These are phyloP conservation scores for Babylonia areolata DNA, from an alignment of 1,140 invertebrate species.

Conservation along the genomic window DNA sequence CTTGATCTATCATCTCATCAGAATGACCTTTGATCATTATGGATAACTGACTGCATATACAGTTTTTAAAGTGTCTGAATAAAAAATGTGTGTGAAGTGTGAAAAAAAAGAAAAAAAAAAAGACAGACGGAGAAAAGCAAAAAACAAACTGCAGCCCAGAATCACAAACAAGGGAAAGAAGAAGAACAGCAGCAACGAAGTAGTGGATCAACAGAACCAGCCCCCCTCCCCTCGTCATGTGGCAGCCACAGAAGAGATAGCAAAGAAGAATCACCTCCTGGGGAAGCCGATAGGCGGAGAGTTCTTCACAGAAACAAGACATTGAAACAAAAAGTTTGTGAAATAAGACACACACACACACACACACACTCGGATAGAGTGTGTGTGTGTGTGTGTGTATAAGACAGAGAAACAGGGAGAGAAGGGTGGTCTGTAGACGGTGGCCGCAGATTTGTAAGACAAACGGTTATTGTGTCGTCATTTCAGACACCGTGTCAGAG, in stretches of 20 bases:
- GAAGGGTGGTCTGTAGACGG: neutral
- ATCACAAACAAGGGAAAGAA: neutral
- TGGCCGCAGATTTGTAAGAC: neutral
- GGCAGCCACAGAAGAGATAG: neutral
- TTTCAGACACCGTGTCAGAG: neutral
- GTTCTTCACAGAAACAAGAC: no score
- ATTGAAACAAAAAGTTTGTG: no score
- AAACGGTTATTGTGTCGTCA: conserved; percentile 4
- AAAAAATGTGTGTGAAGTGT: neutral
- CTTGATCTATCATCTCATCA: no score
- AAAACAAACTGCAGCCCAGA: neutral
- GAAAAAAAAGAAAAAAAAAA: neutral
- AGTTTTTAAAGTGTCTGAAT: no score
- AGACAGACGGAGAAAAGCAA: neutral
- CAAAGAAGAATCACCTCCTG: neutral
- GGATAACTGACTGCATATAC: no score
- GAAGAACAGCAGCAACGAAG: neutral
- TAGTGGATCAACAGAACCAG: no score
- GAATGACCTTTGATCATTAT: no score
- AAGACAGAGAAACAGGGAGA: neutral
- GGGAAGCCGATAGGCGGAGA: no score
- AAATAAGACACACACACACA: no score
- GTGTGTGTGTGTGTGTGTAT: no score
- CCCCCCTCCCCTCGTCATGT: no score
- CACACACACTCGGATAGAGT: no score